Percentiles rank a stretch among this genome's conserved stretches.
phyloP scores from a whole-genome alignment of 2,888 invertebrate species.

The Drosophila austrosaltans region DNA sequence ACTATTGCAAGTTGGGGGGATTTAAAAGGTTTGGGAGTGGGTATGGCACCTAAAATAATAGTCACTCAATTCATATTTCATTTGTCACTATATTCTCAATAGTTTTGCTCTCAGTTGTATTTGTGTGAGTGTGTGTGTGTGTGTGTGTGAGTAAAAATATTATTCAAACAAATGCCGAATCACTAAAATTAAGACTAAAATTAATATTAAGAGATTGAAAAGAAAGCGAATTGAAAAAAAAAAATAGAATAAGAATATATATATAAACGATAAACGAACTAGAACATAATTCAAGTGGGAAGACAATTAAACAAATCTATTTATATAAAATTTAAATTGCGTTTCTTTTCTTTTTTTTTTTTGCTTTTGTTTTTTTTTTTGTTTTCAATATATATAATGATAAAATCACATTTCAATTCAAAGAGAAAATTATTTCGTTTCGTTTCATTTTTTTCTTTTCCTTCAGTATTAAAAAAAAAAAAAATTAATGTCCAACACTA shows the following conservation, averaged over 20 bases:
- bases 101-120: constrained; percentile 2
- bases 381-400: constrained; percentile 1
- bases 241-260: constrained; percentile 47
- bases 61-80: constrained; percentile 2
- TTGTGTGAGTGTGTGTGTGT: constrained; percentile 17
- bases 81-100: constrained; percentile 2
- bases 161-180: constrained; percentile 42
- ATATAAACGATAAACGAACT: constrained; percentile 71
- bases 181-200: constrained; percentile 20
- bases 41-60: constrained; percentile 12
- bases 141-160: constrained; percentile 55
- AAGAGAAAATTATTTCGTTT: constrained; percentile 6
- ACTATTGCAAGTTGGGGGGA: neutral
- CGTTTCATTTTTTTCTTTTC: too few relatives aligned
- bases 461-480: neutral
- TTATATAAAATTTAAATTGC: constrained; percentile 58
- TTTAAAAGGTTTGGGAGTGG: constrained; percentile 3
- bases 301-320: constrained; percentile 70
- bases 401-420: constrained; percentile 12
- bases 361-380: constrained; percentile 27
- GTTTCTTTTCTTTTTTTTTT: constrained; percentile 30
- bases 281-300: constrained; percentile 76
- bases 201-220: constrained; percentile 2
- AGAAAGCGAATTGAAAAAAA: constrained; percentile 22
- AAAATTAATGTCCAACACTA: neutral